Evolutionary conservation across 2,797 vertebrate species (phyloP).

Genomic region (Novumbra hubbsi): DNA sequence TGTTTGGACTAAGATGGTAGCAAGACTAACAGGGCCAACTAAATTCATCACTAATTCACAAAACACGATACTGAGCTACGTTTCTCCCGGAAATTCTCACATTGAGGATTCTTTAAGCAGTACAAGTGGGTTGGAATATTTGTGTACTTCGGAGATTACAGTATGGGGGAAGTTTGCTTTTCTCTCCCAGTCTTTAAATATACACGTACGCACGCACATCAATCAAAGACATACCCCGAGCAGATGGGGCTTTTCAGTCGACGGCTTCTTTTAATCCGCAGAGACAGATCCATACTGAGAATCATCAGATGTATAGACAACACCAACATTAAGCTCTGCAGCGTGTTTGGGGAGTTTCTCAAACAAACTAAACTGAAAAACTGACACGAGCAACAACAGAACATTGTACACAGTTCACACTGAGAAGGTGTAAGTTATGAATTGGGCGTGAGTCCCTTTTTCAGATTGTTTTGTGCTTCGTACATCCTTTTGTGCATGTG

Average conservation of each 20-base stretch:
- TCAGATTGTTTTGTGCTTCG: neutral
- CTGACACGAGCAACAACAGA: neutral
- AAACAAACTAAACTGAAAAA: neutral
- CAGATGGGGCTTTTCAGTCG: conserved; percentile 39
- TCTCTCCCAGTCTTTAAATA: neutral
- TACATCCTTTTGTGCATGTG: too few species aligned
- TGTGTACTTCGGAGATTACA: neutral
- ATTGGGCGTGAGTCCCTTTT: too few species aligned
- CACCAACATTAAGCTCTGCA: conserved; percentile 3
- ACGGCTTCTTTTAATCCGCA: conserved; percentile 26
- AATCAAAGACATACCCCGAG: conserved; percentile 15
- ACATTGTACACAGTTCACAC: conserved; percentile 5
- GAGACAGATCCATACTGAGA: conserved; percentile 27
- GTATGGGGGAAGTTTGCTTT: neutral
- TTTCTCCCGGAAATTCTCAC: neutral
- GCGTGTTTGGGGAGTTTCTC: conserved; percentile 5
- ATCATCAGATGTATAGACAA: conserved; percentile 9
- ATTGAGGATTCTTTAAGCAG: neutral
- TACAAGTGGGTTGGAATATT: neutral
- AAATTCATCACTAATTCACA: neutral
- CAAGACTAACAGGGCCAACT: neutral
- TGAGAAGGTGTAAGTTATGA: neutral
- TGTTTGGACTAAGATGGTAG: neutral
- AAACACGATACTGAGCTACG: neutral
- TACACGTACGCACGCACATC: conserved; percentile 8